A percentile compares a stretch with the other conserved stretches of the same genome.
phyloP scores from a whole-genome alignment of 2,113 vertebrate species.

The Dipodomys ordii region DNA sequence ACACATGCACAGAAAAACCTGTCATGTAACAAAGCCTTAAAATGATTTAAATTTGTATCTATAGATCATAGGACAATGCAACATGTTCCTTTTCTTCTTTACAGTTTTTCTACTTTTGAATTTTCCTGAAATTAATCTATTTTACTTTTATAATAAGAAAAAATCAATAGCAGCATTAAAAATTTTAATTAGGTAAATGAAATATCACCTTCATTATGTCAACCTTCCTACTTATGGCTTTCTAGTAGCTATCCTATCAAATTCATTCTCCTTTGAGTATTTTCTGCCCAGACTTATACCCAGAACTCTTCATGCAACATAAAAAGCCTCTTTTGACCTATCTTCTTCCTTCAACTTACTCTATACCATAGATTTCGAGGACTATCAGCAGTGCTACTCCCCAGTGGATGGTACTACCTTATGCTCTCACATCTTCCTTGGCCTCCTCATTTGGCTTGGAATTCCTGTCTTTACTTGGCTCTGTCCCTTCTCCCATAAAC shows the following conservation, averaged over 20 bases:
- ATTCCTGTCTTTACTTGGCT: not conserved
- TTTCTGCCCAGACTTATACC: not conserved
- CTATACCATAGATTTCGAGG: too few relatives aligned
- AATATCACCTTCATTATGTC: constrained; percentile 32
- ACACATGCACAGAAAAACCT: not conserved
- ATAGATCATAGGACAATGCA: not conserved
- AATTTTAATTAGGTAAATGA: constrained; percentile 46
- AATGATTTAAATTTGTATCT: not conserved
- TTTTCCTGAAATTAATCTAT: constrained; percentile 26
- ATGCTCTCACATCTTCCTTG: not conserved
- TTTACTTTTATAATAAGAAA: constrained; percentile 50
- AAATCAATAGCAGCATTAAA: not conserved
- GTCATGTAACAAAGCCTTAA: not conserved
- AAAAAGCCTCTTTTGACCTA: not conserved
- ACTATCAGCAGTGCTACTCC: not conserved
- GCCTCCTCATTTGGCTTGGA: not conserved
- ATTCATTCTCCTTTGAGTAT: not conserved
- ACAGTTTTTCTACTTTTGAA: constrained; percentile 10
- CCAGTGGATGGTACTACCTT: accelerated
- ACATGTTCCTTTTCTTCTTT: constrained; percentile 34
- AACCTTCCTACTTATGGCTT: constrained; percentile 18
- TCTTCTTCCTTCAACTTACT: accelerated
- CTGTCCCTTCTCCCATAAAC: not conserved
- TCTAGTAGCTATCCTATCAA: not conserved
- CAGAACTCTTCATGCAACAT: not conserved